A percentile compares a stretch with the other conserved stretches of the same genome.
Conservation (phyloP, 30 jellyfish, hydroid and myxozoan genomes). For the Nemopilema nomurai region DNA sequence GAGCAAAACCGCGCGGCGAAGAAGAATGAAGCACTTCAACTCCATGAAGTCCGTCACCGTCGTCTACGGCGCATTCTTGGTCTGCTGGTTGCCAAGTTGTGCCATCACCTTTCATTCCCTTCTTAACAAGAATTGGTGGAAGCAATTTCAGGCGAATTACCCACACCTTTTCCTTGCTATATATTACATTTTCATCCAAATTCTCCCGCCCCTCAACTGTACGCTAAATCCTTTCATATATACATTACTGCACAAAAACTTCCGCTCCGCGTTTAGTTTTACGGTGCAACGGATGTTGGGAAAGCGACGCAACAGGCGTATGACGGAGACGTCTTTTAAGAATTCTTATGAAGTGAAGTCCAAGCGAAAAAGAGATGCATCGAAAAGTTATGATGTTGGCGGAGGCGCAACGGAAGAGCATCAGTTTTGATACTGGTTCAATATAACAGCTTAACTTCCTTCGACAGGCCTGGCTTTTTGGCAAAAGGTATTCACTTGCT, state of each 20-base stretch:
- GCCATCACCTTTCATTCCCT: constrained; percentile 51
- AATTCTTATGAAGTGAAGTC: constrained; percentile 3
- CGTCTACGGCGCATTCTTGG: constrained; percentile 78
- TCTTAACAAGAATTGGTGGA: constrained; percentile 44
- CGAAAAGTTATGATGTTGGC: neutral
- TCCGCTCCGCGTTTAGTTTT: constrained; percentile 49
- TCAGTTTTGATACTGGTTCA: too few relatives aligned
- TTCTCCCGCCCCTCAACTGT: constrained; percentile 75
- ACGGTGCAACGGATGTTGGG: constrained; percentile 29
- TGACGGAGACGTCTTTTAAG: constrained; percentile 25
- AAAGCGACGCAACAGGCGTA: constrained; percentile 7
- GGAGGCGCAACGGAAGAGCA: neutral
- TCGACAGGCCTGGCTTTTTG: too few relatives aligned
- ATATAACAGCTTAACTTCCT: too few relatives aligned
- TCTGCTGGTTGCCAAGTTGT: constrained; percentile 87
- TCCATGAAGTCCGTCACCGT: constrained; percentile 68
- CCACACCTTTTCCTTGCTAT: constrained; percentile 25
- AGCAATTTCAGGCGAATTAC: constrained; percentile 22
- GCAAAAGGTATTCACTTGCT: too few relatives aligned
- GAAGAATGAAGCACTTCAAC: constrained; percentile 36
- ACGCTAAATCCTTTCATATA: constrained; percentile 79
- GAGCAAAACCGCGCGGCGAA: constrained; percentile 28
- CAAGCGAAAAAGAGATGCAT: neutral
- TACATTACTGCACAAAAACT: constrained; percentile 50
- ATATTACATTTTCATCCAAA: constrained; percentile 40